These are phyloP conservation scores for Helogale parvula DNA, from an alignment of 2,113 vertebrate species.

Conservation along the genomic window DNA sequence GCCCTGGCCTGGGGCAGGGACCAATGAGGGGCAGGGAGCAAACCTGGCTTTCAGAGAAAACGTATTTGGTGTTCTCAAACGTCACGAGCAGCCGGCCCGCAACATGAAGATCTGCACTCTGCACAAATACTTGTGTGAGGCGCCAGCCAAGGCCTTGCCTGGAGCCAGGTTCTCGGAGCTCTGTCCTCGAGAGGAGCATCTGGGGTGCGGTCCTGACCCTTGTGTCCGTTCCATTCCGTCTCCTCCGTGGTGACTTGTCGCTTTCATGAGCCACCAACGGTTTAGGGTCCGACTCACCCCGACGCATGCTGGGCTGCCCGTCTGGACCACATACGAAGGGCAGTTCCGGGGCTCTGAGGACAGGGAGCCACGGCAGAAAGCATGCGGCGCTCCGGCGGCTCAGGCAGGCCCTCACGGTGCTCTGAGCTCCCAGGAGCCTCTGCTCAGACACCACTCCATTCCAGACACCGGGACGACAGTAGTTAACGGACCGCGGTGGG, in stretches of 20 bases:
- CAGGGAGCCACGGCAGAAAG: accelerated
- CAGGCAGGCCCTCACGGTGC: accelerated
- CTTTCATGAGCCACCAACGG: accelerated
- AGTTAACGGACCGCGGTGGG: accelerated
- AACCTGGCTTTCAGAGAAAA: neutral
- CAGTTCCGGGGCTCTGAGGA: neutral
- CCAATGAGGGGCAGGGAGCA: neutral
- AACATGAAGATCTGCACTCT: too few species aligned
- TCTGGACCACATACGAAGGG: neutral
- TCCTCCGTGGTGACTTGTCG: accelerated
- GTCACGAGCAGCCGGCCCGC: too few species aligned
- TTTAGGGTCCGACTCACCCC: accelerated
- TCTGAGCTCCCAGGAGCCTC: accelerated
- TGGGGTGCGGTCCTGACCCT: accelerated
- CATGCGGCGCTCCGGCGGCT: accelerated
- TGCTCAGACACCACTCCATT: neutral
- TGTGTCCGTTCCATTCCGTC: accelerated
- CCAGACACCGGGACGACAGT: accelerated
- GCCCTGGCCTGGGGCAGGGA: neutral
- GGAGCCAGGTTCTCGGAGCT: neutral
- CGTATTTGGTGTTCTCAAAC: neutral
- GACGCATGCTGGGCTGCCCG: neutral
- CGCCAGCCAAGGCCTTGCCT: accelerated
- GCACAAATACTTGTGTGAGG: neutral
- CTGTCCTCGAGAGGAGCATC: accelerated